These are phyloP conservation scores for Manis crassicaudata DNA, from an alignment of 2,797 vertebrate species.

Conservation along the genomic window DNA sequence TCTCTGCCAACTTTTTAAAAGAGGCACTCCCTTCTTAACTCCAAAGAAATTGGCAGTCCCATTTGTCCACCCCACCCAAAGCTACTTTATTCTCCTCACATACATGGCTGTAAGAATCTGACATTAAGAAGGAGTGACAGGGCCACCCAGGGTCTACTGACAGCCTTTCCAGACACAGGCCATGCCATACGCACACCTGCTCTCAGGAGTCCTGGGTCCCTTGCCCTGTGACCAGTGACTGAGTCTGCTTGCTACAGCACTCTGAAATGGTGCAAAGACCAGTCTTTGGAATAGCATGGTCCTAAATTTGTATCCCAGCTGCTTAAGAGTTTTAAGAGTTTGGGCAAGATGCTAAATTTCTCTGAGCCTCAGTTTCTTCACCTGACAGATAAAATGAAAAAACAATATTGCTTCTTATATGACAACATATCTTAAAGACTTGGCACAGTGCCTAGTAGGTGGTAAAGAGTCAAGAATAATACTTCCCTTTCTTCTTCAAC, in stretches of 20 bases:
- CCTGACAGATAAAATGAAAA: background rate
- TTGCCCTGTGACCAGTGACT: background rate
- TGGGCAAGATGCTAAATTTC: background rate
- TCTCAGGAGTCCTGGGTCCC: background rate
- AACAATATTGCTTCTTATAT: background rate
- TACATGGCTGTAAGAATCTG: background rate
- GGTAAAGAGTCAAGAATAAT: background rate
- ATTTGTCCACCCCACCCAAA: background rate
- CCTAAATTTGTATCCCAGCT: background rate
- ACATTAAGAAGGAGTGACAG: background rate
- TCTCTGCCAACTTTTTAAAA: background rate
- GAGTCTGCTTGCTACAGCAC: background rate
- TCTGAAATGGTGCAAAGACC: background rate
- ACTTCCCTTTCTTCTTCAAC: background rate
- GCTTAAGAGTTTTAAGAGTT: background rate
- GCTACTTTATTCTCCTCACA: background rate
- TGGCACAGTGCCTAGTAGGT: background rate
- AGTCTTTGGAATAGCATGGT: background rate
- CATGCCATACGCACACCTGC: fast-evolving
- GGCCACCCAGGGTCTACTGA: background rate
- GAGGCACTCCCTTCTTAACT: background rate
- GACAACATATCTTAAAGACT: background rate
- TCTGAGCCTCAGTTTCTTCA: background rate
- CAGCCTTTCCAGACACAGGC: background rate
- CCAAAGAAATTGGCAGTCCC: background rate